Evolutionary conservation across 2,797 vertebrate species (phyloP).

Genomic region (Sarcoramphus papa): DNA sequence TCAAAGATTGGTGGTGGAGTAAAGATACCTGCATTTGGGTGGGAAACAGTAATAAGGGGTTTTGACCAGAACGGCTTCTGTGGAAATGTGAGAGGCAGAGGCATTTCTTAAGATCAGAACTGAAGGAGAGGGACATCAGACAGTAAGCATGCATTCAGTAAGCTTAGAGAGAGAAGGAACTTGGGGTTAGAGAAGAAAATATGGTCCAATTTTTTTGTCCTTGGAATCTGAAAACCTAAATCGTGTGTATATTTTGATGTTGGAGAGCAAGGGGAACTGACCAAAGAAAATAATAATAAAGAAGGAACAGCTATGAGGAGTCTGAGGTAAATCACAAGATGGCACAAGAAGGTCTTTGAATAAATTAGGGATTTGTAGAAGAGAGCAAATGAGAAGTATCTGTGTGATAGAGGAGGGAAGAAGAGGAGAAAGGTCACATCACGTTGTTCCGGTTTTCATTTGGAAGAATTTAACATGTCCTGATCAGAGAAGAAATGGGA

Average conservation of each 20-base stretch:
- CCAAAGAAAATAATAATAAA: neutral
- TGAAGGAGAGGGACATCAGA: neutral
- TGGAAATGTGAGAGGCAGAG: neutral
- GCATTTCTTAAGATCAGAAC: neutral
- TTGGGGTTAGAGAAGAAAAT: neutral
- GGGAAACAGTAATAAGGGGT: neutral
- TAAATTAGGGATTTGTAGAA: neutral
- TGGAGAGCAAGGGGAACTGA: neutral
- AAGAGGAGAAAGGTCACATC: neutral
- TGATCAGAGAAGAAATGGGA: neutral
- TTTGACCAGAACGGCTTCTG: too few relatives aligned
- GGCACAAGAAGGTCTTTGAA: neutral
- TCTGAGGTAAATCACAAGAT: neutral
- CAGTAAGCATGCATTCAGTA: neutral
- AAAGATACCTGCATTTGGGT: neutral
- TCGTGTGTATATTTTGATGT: neutral
- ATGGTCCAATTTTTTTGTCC: neutral
- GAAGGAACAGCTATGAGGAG: neutral
- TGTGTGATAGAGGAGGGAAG: neutral
- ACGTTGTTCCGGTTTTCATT: neutral
- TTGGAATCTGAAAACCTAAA: neutral
- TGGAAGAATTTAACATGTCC: neutral
- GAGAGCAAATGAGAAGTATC: too few relatives aligned
- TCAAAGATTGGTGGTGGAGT: neutral
- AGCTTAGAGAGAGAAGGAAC: neutral